Evolutionary conservation across 1,140 invertebrate species (phyloP).

Genomic region (Bombus polaris): DNA sequence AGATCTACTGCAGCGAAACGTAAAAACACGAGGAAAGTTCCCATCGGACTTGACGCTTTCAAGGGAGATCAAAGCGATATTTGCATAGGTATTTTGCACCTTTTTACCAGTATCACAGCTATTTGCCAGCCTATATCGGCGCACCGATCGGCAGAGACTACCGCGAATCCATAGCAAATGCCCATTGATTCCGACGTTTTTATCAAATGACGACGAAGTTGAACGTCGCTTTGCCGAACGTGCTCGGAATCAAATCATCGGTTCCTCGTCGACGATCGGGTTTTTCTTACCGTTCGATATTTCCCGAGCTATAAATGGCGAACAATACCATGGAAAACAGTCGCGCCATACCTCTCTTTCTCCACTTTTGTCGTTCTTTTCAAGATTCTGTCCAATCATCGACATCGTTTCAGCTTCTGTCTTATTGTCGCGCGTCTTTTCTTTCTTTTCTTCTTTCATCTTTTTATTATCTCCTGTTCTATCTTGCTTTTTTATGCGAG

Average conservation of each 20-base stretch:
- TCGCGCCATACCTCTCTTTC: background rate
- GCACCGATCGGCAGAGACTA: background rate
- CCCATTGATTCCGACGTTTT: conserved; percentile 57
- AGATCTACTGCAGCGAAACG: background rate
- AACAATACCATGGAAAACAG: conserved; percentile 32
- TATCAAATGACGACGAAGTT: conserved; percentile 56
- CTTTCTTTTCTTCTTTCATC: background rate
- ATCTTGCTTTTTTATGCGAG: background rate
- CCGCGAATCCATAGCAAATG: conserved; percentile 9
- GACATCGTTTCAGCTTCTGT: background rate
- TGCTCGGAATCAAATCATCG: conserved; percentile 46
- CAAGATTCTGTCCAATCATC: background rate
- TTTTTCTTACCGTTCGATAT: background rate
- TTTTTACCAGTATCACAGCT: background rate
- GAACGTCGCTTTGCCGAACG: conserved; percentile 56
- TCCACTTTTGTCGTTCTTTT: background rate
- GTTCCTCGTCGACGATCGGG: background rate
- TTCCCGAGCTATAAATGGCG: conserved; percentile 44
- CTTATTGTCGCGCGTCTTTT: background rate
- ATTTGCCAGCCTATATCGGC: conserved; percentile 6
- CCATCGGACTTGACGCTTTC: background rate
- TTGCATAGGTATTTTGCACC: conserved; percentile 2
- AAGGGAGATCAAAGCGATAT: background rate
- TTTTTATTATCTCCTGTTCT: background rate
- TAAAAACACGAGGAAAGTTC: background rate